Evolutionary conservation across 2,113 vertebrate species (phyloP).

Genomic region (Brachirus orientalis): DNA sequence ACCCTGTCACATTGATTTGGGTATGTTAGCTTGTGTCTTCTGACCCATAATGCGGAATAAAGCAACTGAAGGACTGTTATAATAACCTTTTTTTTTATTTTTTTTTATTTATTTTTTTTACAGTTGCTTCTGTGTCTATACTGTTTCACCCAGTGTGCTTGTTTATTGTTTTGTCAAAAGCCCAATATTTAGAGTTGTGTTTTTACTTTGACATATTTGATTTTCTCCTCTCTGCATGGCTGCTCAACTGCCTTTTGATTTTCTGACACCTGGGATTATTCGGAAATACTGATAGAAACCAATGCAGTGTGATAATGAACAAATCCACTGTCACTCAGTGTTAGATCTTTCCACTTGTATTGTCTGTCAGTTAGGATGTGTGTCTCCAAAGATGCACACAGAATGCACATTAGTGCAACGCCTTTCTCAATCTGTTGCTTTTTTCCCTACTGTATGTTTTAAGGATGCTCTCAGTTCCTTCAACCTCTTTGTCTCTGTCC

Average conservation of each 20-base stretch:
- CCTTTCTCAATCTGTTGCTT: constrained; percentile 18
- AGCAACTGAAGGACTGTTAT: constrained; percentile 49
- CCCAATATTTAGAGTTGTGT: constrained; percentile 58
- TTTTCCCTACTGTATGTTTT: constrained; percentile 28
- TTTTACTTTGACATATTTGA: constrained; percentile 69
- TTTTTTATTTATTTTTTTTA: constrained; percentile 22
- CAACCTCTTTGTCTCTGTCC: constrained; percentile 40
- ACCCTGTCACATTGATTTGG: constrained; percentile 78
- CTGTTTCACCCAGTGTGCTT: constrained; percentile 36
- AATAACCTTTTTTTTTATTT: too few species aligned
- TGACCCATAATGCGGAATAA: constrained; percentile 65
- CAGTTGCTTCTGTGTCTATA: constrained; percentile 23
- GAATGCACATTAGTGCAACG: constrained; percentile 19
- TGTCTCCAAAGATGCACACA: constrained; percentile 5
- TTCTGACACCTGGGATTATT: constrained; percentile 69
- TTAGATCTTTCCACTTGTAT: constrained; percentile 59
- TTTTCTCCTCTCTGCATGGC: constrained; percentile 51
- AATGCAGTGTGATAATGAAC: constrained; percentile 71
- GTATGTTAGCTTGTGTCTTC: constrained; percentile 51
- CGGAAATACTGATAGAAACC: constrained; percentile 57
- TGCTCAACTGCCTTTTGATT: constrained; percentile 71
- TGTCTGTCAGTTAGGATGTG: constrained; percentile 51
- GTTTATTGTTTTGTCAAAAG: constrained; percentile 64
- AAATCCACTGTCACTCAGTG: constrained; percentile 55
- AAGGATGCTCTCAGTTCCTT: constrained; percentile 32